phyloP scores from a whole-genome alignment of 1,140 invertebrate genomes.

The Megathymus violae region DNA sequence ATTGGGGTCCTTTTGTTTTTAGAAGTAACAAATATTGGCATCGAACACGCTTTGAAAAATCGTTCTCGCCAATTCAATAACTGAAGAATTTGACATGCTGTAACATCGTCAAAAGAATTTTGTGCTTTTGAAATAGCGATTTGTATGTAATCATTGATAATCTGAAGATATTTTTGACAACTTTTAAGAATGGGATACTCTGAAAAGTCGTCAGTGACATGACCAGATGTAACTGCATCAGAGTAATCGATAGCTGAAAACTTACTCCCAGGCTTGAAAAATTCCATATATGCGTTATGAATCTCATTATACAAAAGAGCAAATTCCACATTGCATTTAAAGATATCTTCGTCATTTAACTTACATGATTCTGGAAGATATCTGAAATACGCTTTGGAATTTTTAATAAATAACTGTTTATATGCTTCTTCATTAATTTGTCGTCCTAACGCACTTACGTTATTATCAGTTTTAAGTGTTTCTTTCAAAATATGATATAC shows the following conservation, averaged over 20 bases:
- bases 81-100: conserved; percentile 53
- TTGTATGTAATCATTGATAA: conserved; percentile 67
- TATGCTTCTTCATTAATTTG: conserved; percentile 48
- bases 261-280: conserved; percentile 25
- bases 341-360: conserved; percentile 37
- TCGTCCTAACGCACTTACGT: conserved; percentile 24
- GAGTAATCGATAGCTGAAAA: conserved; percentile 75
- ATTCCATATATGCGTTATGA: conserved; percentile 45
- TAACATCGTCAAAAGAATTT: conserved; percentile 49
- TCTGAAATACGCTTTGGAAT: conserved; percentile 46
- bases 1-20: conserved; percentile 63
- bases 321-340: conserved; percentile 51
- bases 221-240: conserved; percentile 57
- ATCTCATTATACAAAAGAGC: conserved; percentile 60
- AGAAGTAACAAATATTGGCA: conserved; percentile 57
- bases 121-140: conserved; percentile 52
- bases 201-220: conserved; percentile 73
- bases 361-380: conserved; percentile 58
- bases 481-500: conserved; percentile 45
- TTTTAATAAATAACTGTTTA: conserved; percentile 33
- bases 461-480: conserved; percentile 27
- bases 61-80: conserved; percentile 79
- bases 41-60: conserved; percentile 67
- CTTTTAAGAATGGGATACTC: conserved; percentile 82
- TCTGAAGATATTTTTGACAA: conserved; percentile 68